Conservation (phyloP, 2,888 invertebrate species). For the Leptodirus hochenwartii region DNA sequence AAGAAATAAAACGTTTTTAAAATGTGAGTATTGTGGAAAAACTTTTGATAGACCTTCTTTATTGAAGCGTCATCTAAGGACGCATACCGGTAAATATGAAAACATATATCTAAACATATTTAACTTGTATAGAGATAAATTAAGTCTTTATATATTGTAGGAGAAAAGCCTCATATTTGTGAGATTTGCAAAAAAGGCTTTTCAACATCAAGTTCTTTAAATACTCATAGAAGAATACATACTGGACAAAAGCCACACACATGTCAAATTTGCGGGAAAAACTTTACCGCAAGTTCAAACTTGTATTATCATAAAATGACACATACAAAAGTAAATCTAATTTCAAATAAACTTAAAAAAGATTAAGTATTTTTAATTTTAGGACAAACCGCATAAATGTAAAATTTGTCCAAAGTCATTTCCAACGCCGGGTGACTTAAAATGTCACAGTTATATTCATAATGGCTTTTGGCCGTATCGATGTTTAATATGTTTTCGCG, state of each 20-base stretch:
- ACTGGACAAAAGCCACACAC: slow-evolving; percentile 85
- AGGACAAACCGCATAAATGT: slow-evolving; percentile 60
- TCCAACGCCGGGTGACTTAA: slow-evolving; percentile 54
- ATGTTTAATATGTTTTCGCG: slow-evolving; percentile 47
- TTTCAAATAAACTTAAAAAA: not conserved
- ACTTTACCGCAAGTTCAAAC: slow-evolving; percentile 85
- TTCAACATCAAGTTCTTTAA: slow-evolving; percentile 78
- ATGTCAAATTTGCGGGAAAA: slow-evolving; percentile 74
- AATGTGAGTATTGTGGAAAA: slow-evolving; percentile 80
- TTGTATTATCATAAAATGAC: slow-evolving; percentile 92
- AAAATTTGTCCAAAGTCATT: slow-evolving; percentile 49
- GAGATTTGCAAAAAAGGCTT: slow-evolving; percentile 87
- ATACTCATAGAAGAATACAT: slow-evolving; percentile 82
- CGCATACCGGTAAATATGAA: slow-evolving; percentile 61
- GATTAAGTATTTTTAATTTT: slow-evolving; percentile 15
- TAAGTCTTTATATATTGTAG: slow-evolving; percentile 28
- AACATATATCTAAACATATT: slow-evolving; percentile 4
- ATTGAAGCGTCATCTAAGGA: slow-evolving; percentile 78
- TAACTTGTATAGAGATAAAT: slow-evolving; percentile 5
- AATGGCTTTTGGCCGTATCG: slow-evolving; percentile 54
- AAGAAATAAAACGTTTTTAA: slow-evolving; percentile 29
- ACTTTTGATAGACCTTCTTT: slow-evolving; percentile 82
- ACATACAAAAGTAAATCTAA: slow-evolving; percentile 73
- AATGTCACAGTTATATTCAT: slow-evolving; percentile 54
- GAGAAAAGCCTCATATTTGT: slow-evolving; percentile 85